Conservation (phyloP, 2,113 vertebrate species). For the Pelvicachromis taeniatus region DNA sequence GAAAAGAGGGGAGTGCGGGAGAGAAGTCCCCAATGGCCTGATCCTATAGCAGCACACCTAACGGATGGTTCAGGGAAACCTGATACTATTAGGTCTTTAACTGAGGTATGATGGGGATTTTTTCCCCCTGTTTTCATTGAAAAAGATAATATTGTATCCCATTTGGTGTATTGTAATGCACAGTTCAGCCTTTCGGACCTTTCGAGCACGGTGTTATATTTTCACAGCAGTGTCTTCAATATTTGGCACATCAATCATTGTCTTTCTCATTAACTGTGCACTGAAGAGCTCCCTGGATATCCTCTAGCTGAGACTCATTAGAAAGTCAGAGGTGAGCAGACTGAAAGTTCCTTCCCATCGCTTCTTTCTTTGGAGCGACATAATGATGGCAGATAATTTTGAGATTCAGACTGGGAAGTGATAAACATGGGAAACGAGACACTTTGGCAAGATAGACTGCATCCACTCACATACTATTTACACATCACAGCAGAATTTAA, state of each 20-base stretch:
- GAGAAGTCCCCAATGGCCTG: not conserved
- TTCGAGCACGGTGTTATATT: not conserved
- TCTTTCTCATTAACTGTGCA: not conserved
- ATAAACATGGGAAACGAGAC: not conserved
- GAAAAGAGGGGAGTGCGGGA: not conserved
- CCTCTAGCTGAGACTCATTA: not conserved
- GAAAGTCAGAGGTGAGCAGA: not conserved
- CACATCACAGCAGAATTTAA: not conserved
- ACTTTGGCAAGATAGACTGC: not conserved
- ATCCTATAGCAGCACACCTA: not conserved
- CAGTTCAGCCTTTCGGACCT: not conserved
- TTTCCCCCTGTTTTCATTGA: rapidly evolving
- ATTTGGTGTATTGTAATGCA: not conserved
- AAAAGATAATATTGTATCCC: not conserved
- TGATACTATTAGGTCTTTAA: not conserved
- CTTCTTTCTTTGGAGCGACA: not conserved
- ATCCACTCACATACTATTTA: not conserved
- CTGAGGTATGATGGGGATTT: not conserved
- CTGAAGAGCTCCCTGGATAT: not conserved
- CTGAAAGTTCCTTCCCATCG: not conserved
- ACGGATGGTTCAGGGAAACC: not conserved
- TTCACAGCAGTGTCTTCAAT: not conserved
- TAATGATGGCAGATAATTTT: not conserved
- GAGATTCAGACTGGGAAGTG: not conserved
- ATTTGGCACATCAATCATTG: not conserved